Base-by-base conservation (phyloP, 2,888 invertebrate genomes). In the Thereva nobilitata region DNA sequence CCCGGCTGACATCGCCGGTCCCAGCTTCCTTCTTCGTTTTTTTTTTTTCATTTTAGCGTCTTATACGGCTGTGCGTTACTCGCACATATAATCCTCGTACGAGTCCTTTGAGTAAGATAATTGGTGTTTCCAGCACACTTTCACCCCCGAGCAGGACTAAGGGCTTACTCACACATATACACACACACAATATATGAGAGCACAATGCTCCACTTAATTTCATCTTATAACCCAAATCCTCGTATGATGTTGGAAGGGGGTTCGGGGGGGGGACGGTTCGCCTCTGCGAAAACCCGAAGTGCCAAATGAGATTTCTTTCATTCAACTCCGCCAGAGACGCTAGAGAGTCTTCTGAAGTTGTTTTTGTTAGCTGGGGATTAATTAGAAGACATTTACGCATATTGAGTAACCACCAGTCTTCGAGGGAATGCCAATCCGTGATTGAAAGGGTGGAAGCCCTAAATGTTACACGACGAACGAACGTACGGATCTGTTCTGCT, bases 221-320 rank as follows among this genome's bases (percentile, higher is more conserved):
- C 54, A 64, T 64, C 54, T 64, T 35, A 55, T 40, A 10, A 8
- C 55, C 5, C 8, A 38, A 9, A 23, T 23, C 23, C 23, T 23
- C 23, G 23, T 1, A 37, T 23, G 9, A 37, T 12, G 38, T 8
- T 9, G 12, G 6, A 55, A 7, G 45, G 54, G 10, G 34, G 12
- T 35, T 4, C 34, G 12, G 44, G 35, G 40, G 44, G 37, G 40
- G 10, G n/a, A n/a, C 23, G 23, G 23, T 23, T 23, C 23, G 23
- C 23, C 23, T 1, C 23, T 23, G 23, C 23, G 23, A 23, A 34
- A 10, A 49, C 38, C 38, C 50, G 37, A 54, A 64, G 54, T 64
- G 54, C 54, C 37, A 64, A 64, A 64, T 64, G 64, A 52, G 64
- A 64, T 64, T 64, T 53, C 64, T 64, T 64, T 64, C 64, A 53